Evolutionary conservation across 2,888 invertebrate genomes (phyloP), one percentile per base, ranked within the genome.

Genomic region (Beris chalybata): DNA sequence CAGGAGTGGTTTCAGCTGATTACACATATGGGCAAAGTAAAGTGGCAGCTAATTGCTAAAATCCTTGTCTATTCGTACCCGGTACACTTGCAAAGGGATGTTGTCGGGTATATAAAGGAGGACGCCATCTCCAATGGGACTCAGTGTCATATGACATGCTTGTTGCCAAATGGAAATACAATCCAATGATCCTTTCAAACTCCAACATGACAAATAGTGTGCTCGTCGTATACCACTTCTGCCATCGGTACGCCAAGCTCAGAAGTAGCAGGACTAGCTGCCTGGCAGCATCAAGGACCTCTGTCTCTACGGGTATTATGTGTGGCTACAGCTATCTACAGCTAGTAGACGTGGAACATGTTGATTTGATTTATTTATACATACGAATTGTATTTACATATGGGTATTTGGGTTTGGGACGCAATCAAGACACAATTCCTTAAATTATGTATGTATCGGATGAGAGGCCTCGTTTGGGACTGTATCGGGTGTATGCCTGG

Each of bases 311-410:
- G 29, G 15, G 15, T 53, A 22, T 29, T 22, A 53, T 53, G 53
- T 53, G 53, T 38, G 9, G 38, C 38, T 38, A 9, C 38, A 38
- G 9, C 5, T 38, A 38, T 38, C 5, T 38, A 38, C 38, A 38
- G 38, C 38, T 38, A 5, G 38, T 38, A 44, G 55, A 59, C 54
- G 31, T 54, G 67, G 58, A 54, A 59, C 64, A 59, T 67, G 64
- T 64, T 67, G 64, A 67, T 67, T 67, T 65, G 67, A 47, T 54
- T 66, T 66, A 66, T 66, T 58, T 66, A 50, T 66, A 53, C 54
- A 48, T 54, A 54, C 58, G 38, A 52, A 31, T 31, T 32, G 59
- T 45, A 61, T 59, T 50, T 52, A 56, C 53, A 66, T 59, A 59
- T 58, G 59, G 53, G 54, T 45, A 58, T 59, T 59, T 59, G 58